A percentile compares a stretch with the other conserved stretches of the same genome.
Evolutionary conservation across 1,140 invertebrate species (phyloP).

Genomic region (Mya arenaria): DNA sequence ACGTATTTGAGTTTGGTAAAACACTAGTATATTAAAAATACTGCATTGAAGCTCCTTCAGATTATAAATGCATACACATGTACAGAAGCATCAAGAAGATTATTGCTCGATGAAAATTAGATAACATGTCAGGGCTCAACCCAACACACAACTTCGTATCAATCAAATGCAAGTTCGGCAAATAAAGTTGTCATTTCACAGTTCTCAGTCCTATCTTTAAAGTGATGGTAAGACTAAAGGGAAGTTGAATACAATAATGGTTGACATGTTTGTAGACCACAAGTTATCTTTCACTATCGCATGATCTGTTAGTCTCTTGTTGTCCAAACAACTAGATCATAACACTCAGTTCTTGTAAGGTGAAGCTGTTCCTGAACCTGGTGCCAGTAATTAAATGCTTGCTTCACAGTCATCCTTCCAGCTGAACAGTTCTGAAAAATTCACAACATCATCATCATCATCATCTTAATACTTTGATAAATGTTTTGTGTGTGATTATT

Average conservation of each 20-base stretch:
- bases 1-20: no score
- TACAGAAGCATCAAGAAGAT: no score
- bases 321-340: slow-evolving; percentile 44
- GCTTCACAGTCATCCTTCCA: slow-evolving; percentile 6
- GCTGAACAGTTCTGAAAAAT: neutral
- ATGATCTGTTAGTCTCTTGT: slow-evolving; percentile 32
- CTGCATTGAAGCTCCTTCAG: no score
- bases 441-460: slow-evolving; percentile 5
- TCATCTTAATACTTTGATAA: neutral
- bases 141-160: no score
- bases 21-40: no score
- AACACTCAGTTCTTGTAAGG: slow-evolving; percentile 8
- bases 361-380: slow-evolving; percentile 7
- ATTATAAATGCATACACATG: no score
- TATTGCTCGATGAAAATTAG: no score
- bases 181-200: no score
- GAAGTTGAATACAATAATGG: slow-evolving; percentile 45
- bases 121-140: no score
- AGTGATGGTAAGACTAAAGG: slow-evolving; percentile 27
- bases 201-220: no score
- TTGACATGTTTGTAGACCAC: slow-evolving; percentile 38
- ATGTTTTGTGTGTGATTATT: no score
- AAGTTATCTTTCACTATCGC: slow-evolving; percentile 41
- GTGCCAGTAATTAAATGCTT: slow-evolving; percentile 13
- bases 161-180: no score